Conservation (phyloP, 2,888 invertebrate genomes). For the Patella depressa region DNA sequence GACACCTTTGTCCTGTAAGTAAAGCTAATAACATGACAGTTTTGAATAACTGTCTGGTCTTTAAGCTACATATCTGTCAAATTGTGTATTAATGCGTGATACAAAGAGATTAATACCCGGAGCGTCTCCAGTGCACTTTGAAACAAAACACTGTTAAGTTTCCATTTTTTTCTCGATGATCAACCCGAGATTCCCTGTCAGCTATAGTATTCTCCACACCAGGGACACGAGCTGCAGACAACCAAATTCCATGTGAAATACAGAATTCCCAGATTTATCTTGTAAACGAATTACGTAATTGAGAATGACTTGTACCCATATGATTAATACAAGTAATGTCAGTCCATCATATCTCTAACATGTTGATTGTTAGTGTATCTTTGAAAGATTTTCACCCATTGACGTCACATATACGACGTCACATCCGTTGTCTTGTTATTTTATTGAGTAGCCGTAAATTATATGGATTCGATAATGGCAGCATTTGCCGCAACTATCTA, state of each 20-base stretch:
- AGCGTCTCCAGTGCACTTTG: conserved; percentile 6
- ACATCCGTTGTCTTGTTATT: too few species aligned
- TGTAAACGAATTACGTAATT: conserved; percentile 13
- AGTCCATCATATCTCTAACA: too few species aligned
- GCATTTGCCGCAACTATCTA: too few species aligned
- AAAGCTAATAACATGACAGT: conserved; percentile 15
- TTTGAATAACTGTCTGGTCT: too few species aligned
- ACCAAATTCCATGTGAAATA: conserved; percentile 21
- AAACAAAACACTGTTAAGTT: conserved; percentile 17
- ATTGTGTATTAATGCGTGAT: conserved; percentile 25
- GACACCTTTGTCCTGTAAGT: too few species aligned
- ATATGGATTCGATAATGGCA: too few species aligned
- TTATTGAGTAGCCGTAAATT: too few species aligned
- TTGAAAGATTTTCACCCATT: too few species aligned
- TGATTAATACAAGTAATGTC: too few species aligned
- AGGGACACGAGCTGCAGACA: conserved; percentile 23
- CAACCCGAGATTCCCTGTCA: conserved; percentile 15
- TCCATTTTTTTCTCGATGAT: conserved; percentile 26
- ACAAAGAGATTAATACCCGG: conserved; percentile 30
- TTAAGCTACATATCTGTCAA: conserved; percentile 21
- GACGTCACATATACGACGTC: too few species aligned
- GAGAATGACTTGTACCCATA: conserved; percentile 18
- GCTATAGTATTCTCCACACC: conserved; percentile 22
- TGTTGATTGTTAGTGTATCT: too few species aligned
- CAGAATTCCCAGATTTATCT: conserved; percentile 23